Base-by-base conservation (phyloP, 2,797 vertebrate species). In the Masticophis lateralis region DNA sequence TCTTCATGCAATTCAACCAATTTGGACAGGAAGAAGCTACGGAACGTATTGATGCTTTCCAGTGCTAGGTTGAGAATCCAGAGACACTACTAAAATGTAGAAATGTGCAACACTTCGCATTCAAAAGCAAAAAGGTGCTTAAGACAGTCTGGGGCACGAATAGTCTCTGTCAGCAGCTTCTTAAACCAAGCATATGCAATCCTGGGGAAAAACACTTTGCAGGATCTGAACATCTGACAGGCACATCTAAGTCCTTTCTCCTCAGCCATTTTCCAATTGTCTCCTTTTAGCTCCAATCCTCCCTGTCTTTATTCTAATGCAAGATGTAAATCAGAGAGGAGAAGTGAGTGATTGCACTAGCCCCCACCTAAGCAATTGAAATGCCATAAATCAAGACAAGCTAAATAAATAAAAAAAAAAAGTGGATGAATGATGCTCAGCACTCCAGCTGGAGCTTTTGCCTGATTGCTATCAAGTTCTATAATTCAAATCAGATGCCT, bases 361-460 rank as follows among this genome's bases (percentile, higher is more conserved):
- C 90, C 63, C n/a, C 90, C 92, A 91, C 87, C 92, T 43, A 43
- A 69, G 90, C 90, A 79, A 88, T 60, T 53, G 43, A 22, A 83
- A 56, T 55, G 57, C 87, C 87, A 89, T 91, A 93, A 93, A 93
- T 93, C 93, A 93, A 93, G 92, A 57, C 90, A 89, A 63, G 91
- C 90, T 89, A 93, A 93, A 93, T 93, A 93, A 93, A 93, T 83
- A 93, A 93, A 93, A 91, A 93, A 93, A 25, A 66, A 89, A 93
- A 91, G 53, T 43, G 69, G 43, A 79, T 91, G 89, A 90, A 63
- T 89, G 90, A 93, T 9, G 90, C 87, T 79, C 56, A 56, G 90
- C 43, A 8, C 86, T 93, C 56, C 63, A 91, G 93, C 57, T 56
- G 66, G 47, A 89, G 93, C 87, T 89, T 43, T 91, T 2, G 56